phyloP scores from a whole-genome alignment of 2,113 vertebrate genomes.

The Psophia crepitans region DNA sequence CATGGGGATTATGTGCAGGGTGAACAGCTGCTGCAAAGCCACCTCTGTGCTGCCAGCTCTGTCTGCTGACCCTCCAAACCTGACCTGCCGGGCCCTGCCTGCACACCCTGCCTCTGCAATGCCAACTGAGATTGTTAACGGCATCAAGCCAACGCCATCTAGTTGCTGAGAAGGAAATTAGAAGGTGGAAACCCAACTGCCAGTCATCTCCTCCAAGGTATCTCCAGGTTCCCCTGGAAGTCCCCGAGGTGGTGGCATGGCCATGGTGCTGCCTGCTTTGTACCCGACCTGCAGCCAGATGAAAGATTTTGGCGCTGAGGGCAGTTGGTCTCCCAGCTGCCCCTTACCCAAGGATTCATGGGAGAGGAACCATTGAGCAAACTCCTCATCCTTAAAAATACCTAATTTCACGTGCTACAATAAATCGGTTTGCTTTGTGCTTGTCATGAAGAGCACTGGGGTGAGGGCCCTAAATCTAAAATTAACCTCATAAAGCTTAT shows the following conservation, averaged over 20 bases:
- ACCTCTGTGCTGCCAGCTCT: not conserved
- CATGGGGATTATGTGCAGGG: not conserved
- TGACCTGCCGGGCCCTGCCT: not conserved
- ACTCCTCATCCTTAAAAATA: not conserved
- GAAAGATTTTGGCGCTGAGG: not conserved
- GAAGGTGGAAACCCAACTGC: not conserved
- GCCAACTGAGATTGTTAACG: not conserved
- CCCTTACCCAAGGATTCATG: not conserved
- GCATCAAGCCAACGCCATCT: not conserved
- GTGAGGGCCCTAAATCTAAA: not conserved
- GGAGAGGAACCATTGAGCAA: not conserved
- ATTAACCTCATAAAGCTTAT: slow-evolving; percentile 4
- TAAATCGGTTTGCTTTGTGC: not conserved
- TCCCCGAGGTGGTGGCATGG: fast-evolving
- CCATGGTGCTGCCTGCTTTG: not conserved
- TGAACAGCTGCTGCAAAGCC: not conserved
- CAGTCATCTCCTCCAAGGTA: not conserved
- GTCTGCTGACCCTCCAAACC: not conserved
- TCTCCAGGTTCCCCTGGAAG: not conserved
- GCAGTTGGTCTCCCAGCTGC: not conserved
- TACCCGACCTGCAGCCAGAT: not conserved
- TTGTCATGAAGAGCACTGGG: not conserved
- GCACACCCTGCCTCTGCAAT: not conserved
- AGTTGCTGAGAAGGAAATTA: not conserved
- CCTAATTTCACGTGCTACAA: not conserved